phyloP scores from a whole-genome alignment of 2,888 invertebrate species.

The Netelia inedita region DNA sequence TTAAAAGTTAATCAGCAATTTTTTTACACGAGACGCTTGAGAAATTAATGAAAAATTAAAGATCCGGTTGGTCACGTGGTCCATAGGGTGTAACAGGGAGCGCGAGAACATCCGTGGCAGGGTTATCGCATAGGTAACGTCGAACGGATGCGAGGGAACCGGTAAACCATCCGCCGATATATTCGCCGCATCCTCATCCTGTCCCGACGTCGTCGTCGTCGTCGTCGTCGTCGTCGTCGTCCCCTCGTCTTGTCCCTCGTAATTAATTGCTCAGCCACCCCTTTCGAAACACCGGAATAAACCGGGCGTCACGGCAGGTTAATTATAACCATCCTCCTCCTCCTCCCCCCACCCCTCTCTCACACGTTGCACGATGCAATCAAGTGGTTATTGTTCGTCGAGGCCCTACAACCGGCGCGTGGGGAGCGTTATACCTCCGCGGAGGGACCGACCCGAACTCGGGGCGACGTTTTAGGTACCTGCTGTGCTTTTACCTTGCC shows the following conservation, averaged over 20 bases:
- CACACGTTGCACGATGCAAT: constrained; percentile 53
- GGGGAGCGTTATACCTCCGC: constrained; percentile 43
- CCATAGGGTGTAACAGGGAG: too few species aligned
- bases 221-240: constrained; percentile 38
- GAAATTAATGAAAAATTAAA: too few species aligned
- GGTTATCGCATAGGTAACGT: constrained; percentile 3
- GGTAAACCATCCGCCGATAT: constrained; percentile 18
- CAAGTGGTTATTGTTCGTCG: constrained; percentile 60
- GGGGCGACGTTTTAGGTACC: constrained; percentile 28
- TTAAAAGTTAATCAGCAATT: too few species aligned
- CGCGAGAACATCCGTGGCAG: not conserved
- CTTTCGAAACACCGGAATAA: constrained; percentile 55
- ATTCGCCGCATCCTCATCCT: not conserved
- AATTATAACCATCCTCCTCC: constrained; percentile 50
- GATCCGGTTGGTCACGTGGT: too few species aligned
- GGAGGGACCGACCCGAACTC: not conserved
- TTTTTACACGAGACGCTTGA: too few species aligned
- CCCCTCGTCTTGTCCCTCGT: constrained; percentile 5
- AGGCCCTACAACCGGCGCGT: constrained; percentile 39
- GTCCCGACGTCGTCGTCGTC: constrained; percentile 31
- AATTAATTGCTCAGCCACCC: constrained; percentile 60
- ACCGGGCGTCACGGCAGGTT: constrained; percentile 58
- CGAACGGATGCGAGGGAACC: constrained; percentile 37
- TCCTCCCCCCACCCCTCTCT: not conserved
- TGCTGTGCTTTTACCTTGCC: constrained; percentile 20